Conservation (phyloP, 2,797 vertebrate species). For the Dendrocincla fuliginosa region DNA sequence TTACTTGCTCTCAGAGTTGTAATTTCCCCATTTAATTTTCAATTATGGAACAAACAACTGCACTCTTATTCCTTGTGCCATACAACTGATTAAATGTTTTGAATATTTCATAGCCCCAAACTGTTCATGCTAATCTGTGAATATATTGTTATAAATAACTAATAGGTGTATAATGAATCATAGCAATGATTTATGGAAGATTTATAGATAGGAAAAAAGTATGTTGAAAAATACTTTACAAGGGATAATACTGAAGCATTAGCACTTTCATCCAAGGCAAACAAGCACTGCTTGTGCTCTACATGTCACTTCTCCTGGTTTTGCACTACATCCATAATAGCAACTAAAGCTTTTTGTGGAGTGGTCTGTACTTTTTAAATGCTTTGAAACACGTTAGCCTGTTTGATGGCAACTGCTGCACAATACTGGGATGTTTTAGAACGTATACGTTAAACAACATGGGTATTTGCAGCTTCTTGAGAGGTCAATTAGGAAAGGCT, state of each 20-base stretch:
- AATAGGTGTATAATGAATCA: constrained; percentile 44
- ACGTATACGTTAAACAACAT: background rate
- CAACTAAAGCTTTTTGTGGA: background rate
- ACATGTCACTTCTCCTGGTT: background rate
- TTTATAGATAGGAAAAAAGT: background rate
- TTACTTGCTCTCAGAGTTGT: constrained; percentile 24
- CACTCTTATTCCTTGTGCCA: background rate
- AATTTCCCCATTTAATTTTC: constrained; percentile 61
- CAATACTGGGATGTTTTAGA: background rate
- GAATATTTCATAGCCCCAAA: constrained; percentile 59
- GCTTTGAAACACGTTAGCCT: background rate
- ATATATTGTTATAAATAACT: constrained; percentile 63
- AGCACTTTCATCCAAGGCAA: background rate
- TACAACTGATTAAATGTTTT: constrained; percentile 41
- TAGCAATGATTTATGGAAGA: background rate
- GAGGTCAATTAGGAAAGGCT: background rate
- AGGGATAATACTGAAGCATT: background rate
- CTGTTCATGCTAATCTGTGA: constrained; percentile 33
- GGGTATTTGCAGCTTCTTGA: background rate
- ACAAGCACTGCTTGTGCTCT: background rate
- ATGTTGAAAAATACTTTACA: background rate
- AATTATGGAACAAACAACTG: constrained; percentile 56
- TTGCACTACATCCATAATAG: background rate
- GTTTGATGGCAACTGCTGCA: background rate
- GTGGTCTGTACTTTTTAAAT: background rate